Evolutionary conservation across 2,113 vertebrate genomes (phyloP), one percentile per base, ranked within the genome.

Genomic region (Labeo catla): DNA sequence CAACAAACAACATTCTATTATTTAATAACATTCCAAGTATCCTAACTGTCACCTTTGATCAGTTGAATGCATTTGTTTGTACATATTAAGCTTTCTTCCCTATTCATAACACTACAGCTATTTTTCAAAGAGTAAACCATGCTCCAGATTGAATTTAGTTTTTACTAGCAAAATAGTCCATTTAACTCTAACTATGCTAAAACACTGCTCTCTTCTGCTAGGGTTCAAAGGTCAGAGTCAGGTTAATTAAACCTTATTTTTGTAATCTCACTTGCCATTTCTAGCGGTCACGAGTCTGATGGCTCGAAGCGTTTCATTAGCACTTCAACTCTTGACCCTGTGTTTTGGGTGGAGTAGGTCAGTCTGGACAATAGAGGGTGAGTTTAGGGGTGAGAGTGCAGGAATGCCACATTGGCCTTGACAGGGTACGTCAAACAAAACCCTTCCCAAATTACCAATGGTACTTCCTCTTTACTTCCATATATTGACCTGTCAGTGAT

Each of bases 301-400:
- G 80, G 61, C 79, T 76, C 34, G 72, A 72, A 68, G 66, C 63
- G 81, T 76, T 89, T 81, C 85, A 87, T 84, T 86, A 84, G 66
- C 66, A 76, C 16, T 43, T 85, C 72, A 89, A 88, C 88, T 87
- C 57, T 47, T 83, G 70, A 81, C 87, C 88, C 87, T 81, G 59
- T 89, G 86, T 91, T 91, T 88, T 87, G 89, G 89, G 90, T 84
- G 90, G 85, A 86, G 82, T 61, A 87, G 89, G 91, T 91, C 87
- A 90, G 34, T 36, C n/a, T 8, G 83, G 84, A 91, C 91, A 91
- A 90, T 91, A 85, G 83, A 54, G 84, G 87, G 79, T 74, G 59
- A 76, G 81, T 78, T 87, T 39, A 84, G 43, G 45, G 83, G 84
- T 50, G 70, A 83, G 66, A 78, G 43, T 28, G 36, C 19, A 47